Base-by-base conservation (phyloP, 2,797 vertebrate species). In the Ficedula albicollis region DNA sequence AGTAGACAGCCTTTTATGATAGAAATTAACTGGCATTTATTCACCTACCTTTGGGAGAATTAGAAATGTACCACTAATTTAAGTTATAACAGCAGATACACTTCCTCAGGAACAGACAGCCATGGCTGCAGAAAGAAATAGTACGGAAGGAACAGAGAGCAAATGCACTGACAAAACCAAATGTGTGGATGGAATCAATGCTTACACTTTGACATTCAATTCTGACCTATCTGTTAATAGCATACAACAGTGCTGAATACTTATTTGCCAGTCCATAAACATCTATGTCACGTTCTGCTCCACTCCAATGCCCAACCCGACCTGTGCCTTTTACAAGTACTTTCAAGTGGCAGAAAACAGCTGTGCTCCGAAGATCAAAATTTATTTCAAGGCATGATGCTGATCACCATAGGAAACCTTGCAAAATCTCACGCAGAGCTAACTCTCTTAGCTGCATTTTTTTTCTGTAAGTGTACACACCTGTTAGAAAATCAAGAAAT, bases 81-180 rank as follows among this genome's bases (percentile, higher is more conserved):
- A 76, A 73, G 34, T 9, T 43, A 6, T 25, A 93, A 63, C 5
- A 77, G 34, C 16, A 72, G 36, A 52, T 15, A 80, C 12, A 41
- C 11, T 52, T 46, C 30, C 68, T 30, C 52, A 26, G 3, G 6
- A 69, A 39, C 80, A 90, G n/a, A 55, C 29, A 70, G 46, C 27
- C 58, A 7, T 0, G 3, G 64, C 18, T 17, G 20, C n/a, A 72
- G 38, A 51, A 73, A 49, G 51, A 49, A 89, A 29, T 1, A 34
- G 6, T 34, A 46, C 0, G 0, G 41, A 55, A 70, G 13, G 44
- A 60, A 86, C 27, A 48, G 3, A 36, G 1, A 66, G 46, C 34
- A 84, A 85, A 85, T 0, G n/a, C 39, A 58, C 49, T 44, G 67
- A 54, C 25, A 64, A 39, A 58, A 76, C n/a, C 34, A 58, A 85